Evolutionary conservation across 2,888 invertebrate genomes (phyloP), one percentile per base, ranked within the genome.

Genomic region (Tetragnatha montana): DNA sequence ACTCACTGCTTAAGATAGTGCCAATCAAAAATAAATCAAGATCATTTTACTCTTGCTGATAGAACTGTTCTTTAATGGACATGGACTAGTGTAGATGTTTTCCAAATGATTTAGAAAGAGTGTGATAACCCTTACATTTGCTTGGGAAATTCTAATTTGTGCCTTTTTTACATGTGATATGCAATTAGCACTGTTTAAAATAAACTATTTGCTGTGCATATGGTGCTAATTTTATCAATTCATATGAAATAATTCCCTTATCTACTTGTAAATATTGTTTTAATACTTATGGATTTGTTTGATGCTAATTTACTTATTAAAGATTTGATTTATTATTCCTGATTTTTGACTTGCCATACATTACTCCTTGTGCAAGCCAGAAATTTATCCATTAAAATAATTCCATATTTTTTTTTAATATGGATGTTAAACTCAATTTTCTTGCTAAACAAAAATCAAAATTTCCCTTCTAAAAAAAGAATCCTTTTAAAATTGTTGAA

Each of bases 11-110:
- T 10, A 74, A 50, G 70, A 47, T 73, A 85, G 89, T 89, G 89
- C 89, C 89, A 89, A 89, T 60, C 6, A 35, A 78, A 78, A 35
- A 68, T n/a, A n/a, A 19, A 76, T 75, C 50, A 73, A 71, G 19
- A 1, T 47, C 49, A 51, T 71, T 50, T 22, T 60, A 22, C 60
- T 60, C 60, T 79, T 79, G 22, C 35, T 51, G 73, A 51, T 35
- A 87, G 80, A 3, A 80, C 80, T 80, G 50, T 50, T 35, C 49
- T 47, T 60, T 78, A 22, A 76, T 71, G 47, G 68, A 76, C 69
- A 84, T 47, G 60, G 22, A 74, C 21, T 70, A 76, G 68, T 70
- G 68, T 35, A 69, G 14, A 70, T 76, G 76, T 75, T 19, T 75
- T 69, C 21, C 73, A 81, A 60, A 60, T 60, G 17, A 81, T 51